These are phyloP conservation scores for Drosophila ficusphila DNA, from an alignment of 1,140 invertebrate species.

Conservation along the genomic window DNA sequence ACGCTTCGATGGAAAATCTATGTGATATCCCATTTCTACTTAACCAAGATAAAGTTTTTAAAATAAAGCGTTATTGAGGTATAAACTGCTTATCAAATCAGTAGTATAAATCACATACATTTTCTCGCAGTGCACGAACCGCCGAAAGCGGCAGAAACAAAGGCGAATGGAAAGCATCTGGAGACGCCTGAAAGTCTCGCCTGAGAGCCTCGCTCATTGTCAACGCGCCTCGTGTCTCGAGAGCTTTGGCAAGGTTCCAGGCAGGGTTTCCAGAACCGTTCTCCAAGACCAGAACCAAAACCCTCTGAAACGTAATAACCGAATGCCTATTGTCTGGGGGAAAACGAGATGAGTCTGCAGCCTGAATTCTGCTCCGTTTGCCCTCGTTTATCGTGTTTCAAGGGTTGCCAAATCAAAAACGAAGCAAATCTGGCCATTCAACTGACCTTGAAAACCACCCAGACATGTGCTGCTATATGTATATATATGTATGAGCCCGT, in stretches of 20 bases:
- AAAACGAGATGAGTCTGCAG: conserved; percentile 45
- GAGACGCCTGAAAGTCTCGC: conserved; percentile 64
- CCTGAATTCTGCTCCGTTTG: conserved; percentile 18
- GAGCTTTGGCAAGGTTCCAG: conserved; percentile 52
- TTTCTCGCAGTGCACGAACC: conserved; percentile 4
- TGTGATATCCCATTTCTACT: no score
- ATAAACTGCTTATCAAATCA: no score
- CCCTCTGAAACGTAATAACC: conserved; percentile 47
- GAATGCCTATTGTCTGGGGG: conserved; percentile 60
- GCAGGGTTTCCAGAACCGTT: conserved; percentile 18
- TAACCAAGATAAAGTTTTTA: no score
- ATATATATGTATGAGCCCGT: neutral
- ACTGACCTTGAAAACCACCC: conserved; percentile 46
- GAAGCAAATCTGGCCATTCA: conserved; percentile 35
- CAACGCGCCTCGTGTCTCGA: conserved; percentile 46
- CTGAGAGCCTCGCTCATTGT: conserved; percentile 70
- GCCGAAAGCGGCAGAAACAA: conserved; percentile 39
- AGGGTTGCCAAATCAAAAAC: conserved; percentile 21
- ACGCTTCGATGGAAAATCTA: no score
- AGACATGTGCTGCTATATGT: conserved; percentile 20
- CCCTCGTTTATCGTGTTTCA: conserved; percentile 40
- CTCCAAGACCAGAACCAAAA: neutral
- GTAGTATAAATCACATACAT: neutral
- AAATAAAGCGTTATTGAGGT: no score
- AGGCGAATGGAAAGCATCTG: conserved; percentile 29